phyloP scores from a whole-genome alignment of 2,113 vertebrate genomes.

The Callaeas wilsoni region DNA sequence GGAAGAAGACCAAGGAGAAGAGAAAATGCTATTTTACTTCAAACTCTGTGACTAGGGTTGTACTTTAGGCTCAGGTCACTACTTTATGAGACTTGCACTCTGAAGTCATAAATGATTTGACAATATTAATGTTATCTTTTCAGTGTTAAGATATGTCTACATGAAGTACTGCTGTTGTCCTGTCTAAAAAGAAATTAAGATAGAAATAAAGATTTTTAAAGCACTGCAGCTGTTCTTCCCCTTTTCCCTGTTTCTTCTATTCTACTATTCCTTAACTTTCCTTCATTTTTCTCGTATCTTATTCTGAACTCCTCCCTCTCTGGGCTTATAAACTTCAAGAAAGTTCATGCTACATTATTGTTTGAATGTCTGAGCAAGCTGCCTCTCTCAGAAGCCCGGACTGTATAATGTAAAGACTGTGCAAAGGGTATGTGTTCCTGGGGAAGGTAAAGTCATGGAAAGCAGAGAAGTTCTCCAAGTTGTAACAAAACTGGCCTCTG shows the following conservation, averaged over 20 bases:
- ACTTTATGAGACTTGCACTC: not conserved
- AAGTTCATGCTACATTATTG: not conserved
- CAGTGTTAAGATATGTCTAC: not conserved
- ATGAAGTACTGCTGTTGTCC: not conserved
- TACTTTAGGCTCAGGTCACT: not conserved
- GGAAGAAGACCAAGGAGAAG: not conserved
- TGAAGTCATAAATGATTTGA: not conserved
- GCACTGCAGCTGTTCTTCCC: not conserved
- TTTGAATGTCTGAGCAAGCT: not conserved
- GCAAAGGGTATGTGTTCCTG: not conserved
- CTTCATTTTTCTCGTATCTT: not conserved
- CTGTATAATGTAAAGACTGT: not conserved
- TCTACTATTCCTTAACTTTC: not conserved
- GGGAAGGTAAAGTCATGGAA: not conserved
- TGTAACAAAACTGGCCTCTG: slow-evolving; percentile 5
- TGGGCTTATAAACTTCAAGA: not conserved
- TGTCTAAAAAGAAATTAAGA: not conserved
- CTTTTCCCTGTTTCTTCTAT: not conserved
- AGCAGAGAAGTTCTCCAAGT: not conserved
- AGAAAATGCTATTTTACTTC: not conserved
- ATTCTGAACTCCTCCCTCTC: not conserved
- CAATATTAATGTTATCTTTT: not conserved
- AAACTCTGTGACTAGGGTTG: not conserved
- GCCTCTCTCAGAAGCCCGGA: not conserved
- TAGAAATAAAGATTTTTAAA: not conserved